phyloP scores from a whole-genome alignment of 2,113 vertebrate species.

The Podocnemis expansa region DNA sequence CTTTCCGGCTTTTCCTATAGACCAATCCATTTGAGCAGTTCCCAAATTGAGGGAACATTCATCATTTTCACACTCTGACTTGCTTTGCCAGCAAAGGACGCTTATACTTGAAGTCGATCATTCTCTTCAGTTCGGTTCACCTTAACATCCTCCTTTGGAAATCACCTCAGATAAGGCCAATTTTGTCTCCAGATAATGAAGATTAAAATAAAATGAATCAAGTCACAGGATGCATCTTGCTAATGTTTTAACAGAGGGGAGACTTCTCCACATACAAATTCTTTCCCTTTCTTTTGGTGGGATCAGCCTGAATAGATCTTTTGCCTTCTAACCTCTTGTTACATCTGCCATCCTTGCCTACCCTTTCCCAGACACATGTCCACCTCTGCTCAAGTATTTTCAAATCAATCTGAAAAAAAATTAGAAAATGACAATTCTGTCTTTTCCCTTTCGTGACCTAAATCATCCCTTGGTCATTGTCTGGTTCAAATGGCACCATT shows the following conservation, averaged over 20 bases:
- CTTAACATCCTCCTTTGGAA: not conserved
- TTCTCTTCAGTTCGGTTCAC: not conserved
- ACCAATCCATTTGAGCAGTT: not conserved
- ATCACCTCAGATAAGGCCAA: not conserved
- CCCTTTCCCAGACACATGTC: not conserved
- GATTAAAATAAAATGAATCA: not conserved
- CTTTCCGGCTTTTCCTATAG: fast-evolving
- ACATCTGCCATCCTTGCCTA: not conserved
- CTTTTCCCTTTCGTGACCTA: not conserved
- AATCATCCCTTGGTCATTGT: not conserved
- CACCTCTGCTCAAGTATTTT: not conserved
- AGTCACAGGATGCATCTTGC: not conserved
- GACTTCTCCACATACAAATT: not conserved
- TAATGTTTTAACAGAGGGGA: not conserved
- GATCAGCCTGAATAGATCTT: not conserved
- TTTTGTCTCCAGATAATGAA: not conserved
- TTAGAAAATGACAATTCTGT: not conserved
- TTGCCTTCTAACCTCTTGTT: not conserved
- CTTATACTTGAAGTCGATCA: not conserved
- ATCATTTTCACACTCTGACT: no score
- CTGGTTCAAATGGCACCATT: not conserved
- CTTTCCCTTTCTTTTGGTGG: not conserved
- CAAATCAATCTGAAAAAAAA: not conserved
- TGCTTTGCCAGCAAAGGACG: not conserved
- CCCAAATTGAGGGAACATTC: not conserved